Conservation (phyloP, 1,140 invertebrate genomes). For the Reticulitermes speratus region DNA sequence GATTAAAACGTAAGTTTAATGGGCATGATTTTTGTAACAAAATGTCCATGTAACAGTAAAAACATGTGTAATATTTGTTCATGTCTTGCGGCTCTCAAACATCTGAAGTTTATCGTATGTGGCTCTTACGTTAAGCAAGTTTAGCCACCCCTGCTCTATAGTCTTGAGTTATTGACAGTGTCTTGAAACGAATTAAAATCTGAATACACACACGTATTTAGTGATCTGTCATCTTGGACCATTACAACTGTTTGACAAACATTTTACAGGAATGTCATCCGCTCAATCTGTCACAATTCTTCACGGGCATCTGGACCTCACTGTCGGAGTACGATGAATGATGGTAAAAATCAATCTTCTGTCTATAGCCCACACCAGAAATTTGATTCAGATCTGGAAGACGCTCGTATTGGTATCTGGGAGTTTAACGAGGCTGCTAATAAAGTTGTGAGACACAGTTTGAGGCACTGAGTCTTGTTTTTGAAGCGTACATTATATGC, state of each 20-base stretch:
- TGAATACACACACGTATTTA: too few relatives aligned
- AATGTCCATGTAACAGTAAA: too few relatives aligned
- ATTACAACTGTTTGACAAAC: neutral
- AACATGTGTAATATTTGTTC: too few relatives aligned
- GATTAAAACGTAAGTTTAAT: too few relatives aligned
- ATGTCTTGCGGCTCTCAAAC: too few relatives aligned
- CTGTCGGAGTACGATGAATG: neutral
- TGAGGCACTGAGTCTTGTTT: neutral
- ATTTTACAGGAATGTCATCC: neutral
- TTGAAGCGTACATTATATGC: neutral
- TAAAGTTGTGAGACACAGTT: neutral
- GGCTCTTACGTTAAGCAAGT: too few relatives aligned
- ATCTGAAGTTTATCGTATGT: too few relatives aligned
- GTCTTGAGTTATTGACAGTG: too few relatives aligned
- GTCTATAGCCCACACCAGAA: neutral
- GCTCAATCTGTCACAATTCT: neutral
- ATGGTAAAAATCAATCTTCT: neutral
- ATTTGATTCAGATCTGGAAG: slow-evolving; percentile 24
- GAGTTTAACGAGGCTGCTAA: slow-evolving; percentile 10
- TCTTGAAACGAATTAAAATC: too few relatives aligned
- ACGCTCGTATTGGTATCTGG: slow-evolving; percentile 24
- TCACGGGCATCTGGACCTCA: neutral
- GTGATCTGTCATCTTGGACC: too few relatives aligned
- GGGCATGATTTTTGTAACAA: too few relatives aligned
- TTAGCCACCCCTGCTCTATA: too few relatives aligned